Evolutionary conservation across 1,140 invertebrate genomes (phyloP).

Genomic region (Ceratoteleas bidentatus): DNA sequence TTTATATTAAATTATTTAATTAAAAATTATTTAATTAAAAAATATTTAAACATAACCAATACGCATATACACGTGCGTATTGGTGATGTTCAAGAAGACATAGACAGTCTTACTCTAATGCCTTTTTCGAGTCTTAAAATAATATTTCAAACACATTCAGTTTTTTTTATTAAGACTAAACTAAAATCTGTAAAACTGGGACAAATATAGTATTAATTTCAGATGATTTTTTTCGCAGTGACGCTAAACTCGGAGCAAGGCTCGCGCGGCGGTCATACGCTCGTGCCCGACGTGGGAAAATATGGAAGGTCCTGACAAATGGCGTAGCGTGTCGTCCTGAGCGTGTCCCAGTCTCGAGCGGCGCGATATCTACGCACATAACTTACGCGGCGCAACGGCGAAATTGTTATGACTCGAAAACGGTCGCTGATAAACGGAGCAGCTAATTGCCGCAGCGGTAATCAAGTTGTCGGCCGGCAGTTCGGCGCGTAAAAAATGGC

Average conservation of each 20-base stretch:
- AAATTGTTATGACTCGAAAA: constrained; percentile 46
- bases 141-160: too few species aligned
- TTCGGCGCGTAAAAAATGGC: constrained; percentile 28
- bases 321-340: constrained; percentile 59
- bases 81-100: too few species aligned
- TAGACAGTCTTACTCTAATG: too few species aligned
- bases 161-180: too few species aligned
- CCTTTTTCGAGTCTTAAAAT: too few species aligned
- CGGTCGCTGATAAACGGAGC: constrained; percentile 49
- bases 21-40: too few species aligned
- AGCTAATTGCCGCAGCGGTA: constrained; percentile 29
- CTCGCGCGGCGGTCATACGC: constrained; percentile 33
- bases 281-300: constrained; percentile 55
- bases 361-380: constrained; percentile 42
- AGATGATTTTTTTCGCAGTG: too few species aligned
- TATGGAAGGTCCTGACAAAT: constrained; percentile 58
- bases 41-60: too few species aligned
- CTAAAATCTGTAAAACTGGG: too few species aligned
- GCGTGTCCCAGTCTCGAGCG: constrained; percentile 59
- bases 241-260: constrained; percentile 54
- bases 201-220: too few species aligned
- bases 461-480: constrained; percentile 43
- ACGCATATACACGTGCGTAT: too few species aligned
- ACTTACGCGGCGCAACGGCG: constrained; percentile 21
- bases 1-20: too few species aligned